These are phyloP conservation scores for Prionailurus bengalensis DNA, from an alignment of 2,113 vertebrate genomes.

Conservation along the genomic window DNA sequence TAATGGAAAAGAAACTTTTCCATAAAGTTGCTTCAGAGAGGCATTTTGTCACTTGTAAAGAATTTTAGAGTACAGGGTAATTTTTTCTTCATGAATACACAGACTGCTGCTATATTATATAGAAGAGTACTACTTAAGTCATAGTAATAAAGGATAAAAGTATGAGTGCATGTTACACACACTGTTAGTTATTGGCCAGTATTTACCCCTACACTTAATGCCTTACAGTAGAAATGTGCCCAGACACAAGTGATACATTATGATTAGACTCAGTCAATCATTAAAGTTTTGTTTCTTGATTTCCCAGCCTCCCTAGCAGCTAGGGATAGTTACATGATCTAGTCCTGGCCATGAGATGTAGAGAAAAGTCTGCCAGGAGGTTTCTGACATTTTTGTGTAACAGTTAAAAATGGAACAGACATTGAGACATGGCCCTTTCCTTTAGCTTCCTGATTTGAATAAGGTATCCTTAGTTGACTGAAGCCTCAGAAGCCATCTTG, in stretches of 20 bases:
- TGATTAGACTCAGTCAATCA: not conserved
- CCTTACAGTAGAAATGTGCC: not conserved
- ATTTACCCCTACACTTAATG: not conserved
- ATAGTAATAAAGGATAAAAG: not conserved
- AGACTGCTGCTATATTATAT: not conserved
- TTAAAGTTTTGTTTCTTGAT: not conserved
- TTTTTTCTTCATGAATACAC: not conserved
- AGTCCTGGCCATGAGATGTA: not conserved
- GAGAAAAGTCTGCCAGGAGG: not conserved
- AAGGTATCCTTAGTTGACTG: not conserved
- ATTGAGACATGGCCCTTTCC: not conserved
- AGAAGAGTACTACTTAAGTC: not conserved
- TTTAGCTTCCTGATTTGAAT: not conserved
- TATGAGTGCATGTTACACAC: not conserved
- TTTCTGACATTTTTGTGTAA: not conserved
- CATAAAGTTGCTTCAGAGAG: not conserved
- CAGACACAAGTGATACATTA: not conserved
- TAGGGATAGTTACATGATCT: not conserved
- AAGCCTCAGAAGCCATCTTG: not conserved
- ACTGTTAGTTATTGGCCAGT: not conserved
- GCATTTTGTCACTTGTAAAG: not conserved
- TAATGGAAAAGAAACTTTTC: not conserved
- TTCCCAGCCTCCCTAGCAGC: not conserved
- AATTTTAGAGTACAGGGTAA: not conserved
- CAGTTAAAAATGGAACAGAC: not conserved